Conservation (phyloP, 2,113 vertebrate species). For the Potamarius usumacintae region DNA sequence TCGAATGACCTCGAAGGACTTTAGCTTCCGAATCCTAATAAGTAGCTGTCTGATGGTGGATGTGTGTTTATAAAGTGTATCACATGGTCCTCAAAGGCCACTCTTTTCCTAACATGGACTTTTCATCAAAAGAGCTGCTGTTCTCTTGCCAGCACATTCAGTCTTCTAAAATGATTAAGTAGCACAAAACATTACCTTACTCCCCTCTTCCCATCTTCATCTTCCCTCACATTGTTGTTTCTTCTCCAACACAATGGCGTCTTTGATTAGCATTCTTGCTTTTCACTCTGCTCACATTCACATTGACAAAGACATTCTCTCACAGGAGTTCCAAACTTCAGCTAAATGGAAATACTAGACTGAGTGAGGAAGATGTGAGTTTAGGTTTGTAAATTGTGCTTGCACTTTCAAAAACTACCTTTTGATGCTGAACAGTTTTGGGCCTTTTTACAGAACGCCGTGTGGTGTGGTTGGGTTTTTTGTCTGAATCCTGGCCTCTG, state of each 20-base stretch:
- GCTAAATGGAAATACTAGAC: background rate
- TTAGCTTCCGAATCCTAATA: conserved; percentile 41
- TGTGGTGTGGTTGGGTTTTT: background rate
- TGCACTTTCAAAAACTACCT: background rate
- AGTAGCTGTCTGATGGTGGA: conserved; percentile 18
- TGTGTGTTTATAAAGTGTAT: conserved; percentile 8
- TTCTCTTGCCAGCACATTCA: conserved; percentile 68
- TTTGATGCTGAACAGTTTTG: background rate
- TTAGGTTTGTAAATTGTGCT: background rate
- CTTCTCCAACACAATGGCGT: background rate
- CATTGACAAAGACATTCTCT: background rate
- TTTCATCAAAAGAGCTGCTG: conserved; percentile 67
- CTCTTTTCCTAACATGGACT: conserved; percentile 34
- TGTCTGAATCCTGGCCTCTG: background rate
- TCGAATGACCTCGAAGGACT: conserved; percentile 32
- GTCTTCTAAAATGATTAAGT: conserved; percentile 73
- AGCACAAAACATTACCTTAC: conserved; percentile 64
- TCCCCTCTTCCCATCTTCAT: conserved; percentile 25
- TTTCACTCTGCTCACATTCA: background rate
- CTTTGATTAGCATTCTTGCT: conserved; percentile 19
- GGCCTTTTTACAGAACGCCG: background rate
- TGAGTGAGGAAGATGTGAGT: background rate
- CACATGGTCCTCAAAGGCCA: background rate
- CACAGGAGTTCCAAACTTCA: background rate
- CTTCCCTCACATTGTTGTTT: conserved; percentile 4